Evolutionary conservation across 2,888 invertebrate genomes (phyloP).

Genomic region (Troides helena): DNA sequence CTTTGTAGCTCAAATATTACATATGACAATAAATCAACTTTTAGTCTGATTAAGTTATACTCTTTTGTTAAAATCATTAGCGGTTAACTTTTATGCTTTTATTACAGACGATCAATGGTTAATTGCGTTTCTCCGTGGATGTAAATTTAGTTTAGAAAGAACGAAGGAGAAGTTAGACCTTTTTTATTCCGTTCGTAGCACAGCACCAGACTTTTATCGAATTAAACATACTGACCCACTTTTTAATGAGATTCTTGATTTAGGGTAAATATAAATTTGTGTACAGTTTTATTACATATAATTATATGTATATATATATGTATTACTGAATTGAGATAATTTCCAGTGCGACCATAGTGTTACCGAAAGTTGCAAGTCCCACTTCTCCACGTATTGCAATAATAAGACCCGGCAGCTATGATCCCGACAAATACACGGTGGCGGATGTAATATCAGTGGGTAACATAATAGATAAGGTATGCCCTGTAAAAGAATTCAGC

Average conservation of each 20-base stretch:
- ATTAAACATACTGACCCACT: conserved; percentile 37
- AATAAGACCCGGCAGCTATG: conserved; percentile 69
- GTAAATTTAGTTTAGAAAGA: conserved; percentile 80
- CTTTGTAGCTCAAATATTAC: no score
- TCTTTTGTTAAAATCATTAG: no score
- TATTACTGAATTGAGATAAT: conserved; percentile 32
- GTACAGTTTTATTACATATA: not conserved
- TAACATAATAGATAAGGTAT: conserved; percentile 46
- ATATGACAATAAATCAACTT: no score
- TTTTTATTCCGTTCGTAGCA: conserved; percentile 72
- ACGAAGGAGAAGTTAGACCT: conserved; percentile 81
- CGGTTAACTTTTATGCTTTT: not conserved
- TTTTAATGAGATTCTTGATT: conserved; percentile 39
- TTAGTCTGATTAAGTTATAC: no score
- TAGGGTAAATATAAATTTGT: conserved; percentile 34
- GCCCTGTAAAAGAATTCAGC: conserved; percentile 6
- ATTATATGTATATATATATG: not conserved
- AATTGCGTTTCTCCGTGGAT: conserved; percentile 79
- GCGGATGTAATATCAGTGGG: conserved; percentile 48
- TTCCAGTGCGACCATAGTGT: conserved; percentile 35
- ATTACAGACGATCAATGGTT: conserved; percentile 78
- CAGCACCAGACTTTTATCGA: conserved; percentile 67
- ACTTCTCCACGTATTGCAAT: conserved; percentile 68
- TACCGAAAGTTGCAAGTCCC: conserved; percentile 49
- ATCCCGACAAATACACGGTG: conserved; percentile 59